Conservation (phyloP, 2,888 invertebrate genomes). For the Syrista parreyssii region DNA sequence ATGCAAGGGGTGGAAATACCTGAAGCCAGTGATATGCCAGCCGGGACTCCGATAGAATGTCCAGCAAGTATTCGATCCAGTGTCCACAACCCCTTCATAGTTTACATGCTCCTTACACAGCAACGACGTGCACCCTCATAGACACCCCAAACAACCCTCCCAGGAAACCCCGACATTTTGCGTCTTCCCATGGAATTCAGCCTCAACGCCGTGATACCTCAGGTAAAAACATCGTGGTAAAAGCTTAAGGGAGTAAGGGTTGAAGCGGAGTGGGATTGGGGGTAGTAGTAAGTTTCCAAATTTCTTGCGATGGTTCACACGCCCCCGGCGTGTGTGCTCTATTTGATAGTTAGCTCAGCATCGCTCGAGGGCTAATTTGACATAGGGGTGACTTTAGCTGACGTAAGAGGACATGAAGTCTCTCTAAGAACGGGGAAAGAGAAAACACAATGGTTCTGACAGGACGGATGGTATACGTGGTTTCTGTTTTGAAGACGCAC, state of each 20-base stretch:
- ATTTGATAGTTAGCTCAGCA: not conserved
- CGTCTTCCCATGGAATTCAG: not conserved
- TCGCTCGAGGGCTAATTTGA: not conserved
- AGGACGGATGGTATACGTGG: not conserved
- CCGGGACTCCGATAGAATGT: constrained; percentile 35
- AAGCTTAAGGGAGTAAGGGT: not conserved
- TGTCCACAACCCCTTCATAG: constrained; percentile 47
- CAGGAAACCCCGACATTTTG: not conserved
- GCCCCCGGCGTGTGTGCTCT: not conserved
- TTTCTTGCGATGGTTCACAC: not conserved
- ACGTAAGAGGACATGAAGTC: not conserved
- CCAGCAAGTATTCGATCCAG: constrained; percentile 46
- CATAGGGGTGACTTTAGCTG: not conserved
- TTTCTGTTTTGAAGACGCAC: not conserved
- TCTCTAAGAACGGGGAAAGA: too few species aligned
- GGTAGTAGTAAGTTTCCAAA: not conserved
- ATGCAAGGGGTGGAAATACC: constrained; percentile 31
- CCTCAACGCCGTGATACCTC: not conserved
- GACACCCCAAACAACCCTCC: not conserved
- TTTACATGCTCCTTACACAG: constrained; percentile 34
- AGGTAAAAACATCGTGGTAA: constrained; percentile 14
- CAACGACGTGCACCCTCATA: not conserved
- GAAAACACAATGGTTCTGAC: not conserved
- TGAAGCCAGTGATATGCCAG: constrained; percentile 22
- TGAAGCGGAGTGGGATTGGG: not conserved